Evolutionary conservation across 2,113 vertebrate genomes (phyloP).

Genomic region (Thomomys bottae): DNA sequence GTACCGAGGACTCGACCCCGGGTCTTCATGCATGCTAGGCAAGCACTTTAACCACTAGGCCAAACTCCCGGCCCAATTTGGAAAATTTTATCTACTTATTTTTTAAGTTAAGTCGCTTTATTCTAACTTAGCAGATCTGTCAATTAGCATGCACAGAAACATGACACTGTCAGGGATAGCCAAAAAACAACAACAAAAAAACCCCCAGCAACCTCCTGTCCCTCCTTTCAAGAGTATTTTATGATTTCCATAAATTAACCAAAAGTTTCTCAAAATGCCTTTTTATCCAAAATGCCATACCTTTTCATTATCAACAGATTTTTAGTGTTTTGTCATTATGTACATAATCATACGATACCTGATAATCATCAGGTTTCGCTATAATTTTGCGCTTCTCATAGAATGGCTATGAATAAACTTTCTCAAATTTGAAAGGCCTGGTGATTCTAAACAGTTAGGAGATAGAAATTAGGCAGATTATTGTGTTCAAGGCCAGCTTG

Average conservation of each 20-base stretch:
- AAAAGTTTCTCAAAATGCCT: neutral
- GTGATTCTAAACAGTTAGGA: neutral
- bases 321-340: neutral
- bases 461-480: neutral
- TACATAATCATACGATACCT: neutral
- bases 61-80: no score
- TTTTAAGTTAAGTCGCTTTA: no score
- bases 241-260: slow-evolving; percentile 1
- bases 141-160: no score
- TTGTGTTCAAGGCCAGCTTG: no score
- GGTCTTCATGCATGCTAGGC: no score
- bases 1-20: no score
- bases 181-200: no score
- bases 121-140: no score
- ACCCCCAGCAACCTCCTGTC: no score
- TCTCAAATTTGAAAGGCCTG: neutral
- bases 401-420: slow-evolving; percentile 1
- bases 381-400: slow-evolving; percentile 22
- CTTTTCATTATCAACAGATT: slow-evolving; percentile 27
- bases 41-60: no score
- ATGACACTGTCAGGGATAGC: no score
- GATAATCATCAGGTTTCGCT: neutral
- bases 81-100: no score
- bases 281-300: neutral
- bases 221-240: neutral